These are phyloP conservation scores for Galeopterus variegatus DNA, from an alignment of 2,113 vertebrate genomes.

Conservation along the genomic window DNA sequence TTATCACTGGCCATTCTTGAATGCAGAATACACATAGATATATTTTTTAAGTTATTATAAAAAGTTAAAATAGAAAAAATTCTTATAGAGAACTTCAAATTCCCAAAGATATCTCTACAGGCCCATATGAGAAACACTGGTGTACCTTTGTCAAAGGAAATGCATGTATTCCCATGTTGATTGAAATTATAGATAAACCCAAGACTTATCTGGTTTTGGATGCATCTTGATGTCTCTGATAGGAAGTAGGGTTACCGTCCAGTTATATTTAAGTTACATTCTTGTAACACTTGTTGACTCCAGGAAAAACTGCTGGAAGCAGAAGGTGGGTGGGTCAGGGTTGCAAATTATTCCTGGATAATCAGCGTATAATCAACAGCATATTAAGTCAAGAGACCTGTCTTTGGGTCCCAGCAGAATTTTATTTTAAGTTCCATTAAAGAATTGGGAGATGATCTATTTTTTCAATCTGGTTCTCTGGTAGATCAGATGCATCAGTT, in stretches of 20 bases:
- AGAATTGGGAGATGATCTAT: background rate
- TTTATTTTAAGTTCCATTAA: conserved; percentile 13
- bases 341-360: background rate
- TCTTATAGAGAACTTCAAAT: background rate
- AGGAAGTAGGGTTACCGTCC: background rate
- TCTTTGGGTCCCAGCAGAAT: background rate
- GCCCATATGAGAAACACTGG: background rate
- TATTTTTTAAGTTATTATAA: conserved; percentile 42
- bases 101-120: background rate
- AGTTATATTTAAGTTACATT: background rate
- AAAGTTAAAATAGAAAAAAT: conserved; percentile 47
- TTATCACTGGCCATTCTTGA: background rate
- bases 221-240: background rate
- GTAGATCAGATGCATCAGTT: conserved; percentile 16
- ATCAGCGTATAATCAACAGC: background rate
- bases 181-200: background rate
- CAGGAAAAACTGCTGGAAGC: background rate
- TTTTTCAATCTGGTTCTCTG: conserved; percentile 56
- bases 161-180: background rate
- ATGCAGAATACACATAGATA: conserved; percentile 10
- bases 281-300: background rate
- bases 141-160: background rate
- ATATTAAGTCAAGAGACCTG: conserved; percentile 29
- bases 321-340: background rate
- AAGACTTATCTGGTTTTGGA: background rate